Percentiles rank a stretch among this genome's conserved stretches.
Evolutionary conservation across 2,113 vertebrate genomes (phyloP).

Genomic region (Taxidea taxus): DNA sequence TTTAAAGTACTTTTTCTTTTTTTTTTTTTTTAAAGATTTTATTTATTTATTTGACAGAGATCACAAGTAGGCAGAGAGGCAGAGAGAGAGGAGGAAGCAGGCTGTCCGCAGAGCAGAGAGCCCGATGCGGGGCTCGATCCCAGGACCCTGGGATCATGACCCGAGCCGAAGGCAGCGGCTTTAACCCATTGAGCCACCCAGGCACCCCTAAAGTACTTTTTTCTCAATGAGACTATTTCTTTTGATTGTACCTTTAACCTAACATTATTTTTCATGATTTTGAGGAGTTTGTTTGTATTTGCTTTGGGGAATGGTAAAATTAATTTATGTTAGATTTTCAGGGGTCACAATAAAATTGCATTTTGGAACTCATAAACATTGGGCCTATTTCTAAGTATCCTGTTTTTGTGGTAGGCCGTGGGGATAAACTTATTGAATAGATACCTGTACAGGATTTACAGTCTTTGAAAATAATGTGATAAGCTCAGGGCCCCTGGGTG

Average conservation of each 20-base stretch:
- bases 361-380: background rate
- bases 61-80: no score
- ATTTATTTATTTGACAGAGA: no score
- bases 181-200: no score
- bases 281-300: background rate
- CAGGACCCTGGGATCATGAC: no score
- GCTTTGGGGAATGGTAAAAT: background rate
- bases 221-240: background rate
- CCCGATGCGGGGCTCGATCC: no score
- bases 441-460: background rate
- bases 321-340: slow-evolving; percentile 7
- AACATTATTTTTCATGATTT: background rate
- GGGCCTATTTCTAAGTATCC: background rate
- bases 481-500: no score
- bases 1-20: background rate
- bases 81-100: no score
- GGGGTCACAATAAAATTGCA: background rate
- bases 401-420: background rate
- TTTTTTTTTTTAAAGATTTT: no score
- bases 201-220: background rate
- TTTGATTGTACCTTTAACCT: background rate
- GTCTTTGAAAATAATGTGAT: background rate
- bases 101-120: no score
- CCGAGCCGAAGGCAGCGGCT: no score
- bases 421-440: background rate